These are phyloP conservation scores for Ptychoptera contaminata DNA, from an alignment of 2,888 invertebrate genomes.

Conservation along the genomic window DNA sequence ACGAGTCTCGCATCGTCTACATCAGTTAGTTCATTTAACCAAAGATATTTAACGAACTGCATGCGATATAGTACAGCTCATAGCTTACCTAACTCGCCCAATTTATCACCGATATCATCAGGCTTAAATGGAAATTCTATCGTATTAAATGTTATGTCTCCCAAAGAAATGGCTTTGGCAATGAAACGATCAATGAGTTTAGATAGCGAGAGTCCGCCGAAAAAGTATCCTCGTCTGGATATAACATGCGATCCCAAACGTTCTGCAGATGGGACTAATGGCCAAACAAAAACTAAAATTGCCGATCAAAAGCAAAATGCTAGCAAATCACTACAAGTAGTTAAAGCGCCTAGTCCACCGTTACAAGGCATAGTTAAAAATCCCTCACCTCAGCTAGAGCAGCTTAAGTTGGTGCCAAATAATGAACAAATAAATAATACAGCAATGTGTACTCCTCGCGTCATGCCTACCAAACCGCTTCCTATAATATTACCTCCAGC, in stretches of 20 bases:
- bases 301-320: too few species aligned
- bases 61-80: constrained; percentile 16
- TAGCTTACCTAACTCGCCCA: constrained; percentile 14
- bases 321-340: too few species aligned
- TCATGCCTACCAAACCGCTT: constrained; percentile 10
- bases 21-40: neutral
- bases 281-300: too few species aligned
- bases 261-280: too few species aligned
- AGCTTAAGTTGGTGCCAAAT: neutral
- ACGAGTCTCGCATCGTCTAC: neutral
- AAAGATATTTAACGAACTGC: neutral
- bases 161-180: constrained; percentile 19
- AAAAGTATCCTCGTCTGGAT: too few species aligned
- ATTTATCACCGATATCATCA: constrained; percentile 20
- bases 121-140: constrained; percentile 19
- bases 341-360: constrained; percentile 16
- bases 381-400: constrained; percentile 11
- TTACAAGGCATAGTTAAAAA: constrained; percentile 18
- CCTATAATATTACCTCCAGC: constrained; percentile 20
- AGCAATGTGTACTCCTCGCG: neutral
- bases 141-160: constrained; percentile 8
- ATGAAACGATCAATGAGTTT: constrained; percentile 24
- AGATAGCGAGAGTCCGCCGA: constrained; percentile 16
- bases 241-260: too few species aligned
- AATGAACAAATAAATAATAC: neutral